Percentiles rank a stretch among this genome's conserved stretches.
Conservation (phyloP, 2,797 vertebrate genomes). For the Sciurus vulgaris region DNA sequence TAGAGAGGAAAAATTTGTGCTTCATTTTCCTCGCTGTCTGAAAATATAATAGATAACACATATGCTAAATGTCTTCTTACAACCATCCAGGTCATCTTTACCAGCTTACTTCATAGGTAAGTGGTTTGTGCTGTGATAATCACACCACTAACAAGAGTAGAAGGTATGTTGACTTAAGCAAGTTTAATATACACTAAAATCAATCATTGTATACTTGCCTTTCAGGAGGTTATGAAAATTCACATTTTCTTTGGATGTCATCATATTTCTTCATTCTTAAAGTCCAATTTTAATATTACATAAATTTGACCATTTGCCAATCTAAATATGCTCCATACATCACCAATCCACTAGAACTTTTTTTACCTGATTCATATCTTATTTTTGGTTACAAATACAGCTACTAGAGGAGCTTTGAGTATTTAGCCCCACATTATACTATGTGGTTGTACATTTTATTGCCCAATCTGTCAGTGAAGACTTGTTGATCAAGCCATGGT, state of each 20-base stretch:
- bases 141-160: background rate
- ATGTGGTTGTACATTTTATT: slow-evolving; percentile 95
- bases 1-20: background rate
- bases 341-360: slow-evolving; percentile 94
- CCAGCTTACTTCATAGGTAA: background rate
- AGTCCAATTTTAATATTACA: background rate
- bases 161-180: background rate
- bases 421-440: slow-evolving; percentile 92
- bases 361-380: slow-evolving; percentile 93
- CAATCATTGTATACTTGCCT: slow-evolving; percentile 1
- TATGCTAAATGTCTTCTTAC: background rate
- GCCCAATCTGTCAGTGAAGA: slow-evolving; percentile 93
- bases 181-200: slow-evolving; percentile 11
- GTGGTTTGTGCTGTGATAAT: background rate
- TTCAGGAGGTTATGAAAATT: slow-evolving; percentile 15
- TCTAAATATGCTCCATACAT: slow-evolving; percentile 91
- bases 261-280: background rate
- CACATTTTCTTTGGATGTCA: background rate
- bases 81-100: background rate
- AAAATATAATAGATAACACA: background rate
- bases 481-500: background rate
- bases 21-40: slow-evolving; percentile 41
- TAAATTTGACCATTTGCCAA: slow-evolving; percentile 93
- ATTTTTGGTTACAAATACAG: slow-evolving; percentile 91
- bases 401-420: slow-evolving; percentile 92